phyloP scores from a whole-genome alignment of 2,888 invertebrate species.

The Meiosimyza platycephala region DNA sequence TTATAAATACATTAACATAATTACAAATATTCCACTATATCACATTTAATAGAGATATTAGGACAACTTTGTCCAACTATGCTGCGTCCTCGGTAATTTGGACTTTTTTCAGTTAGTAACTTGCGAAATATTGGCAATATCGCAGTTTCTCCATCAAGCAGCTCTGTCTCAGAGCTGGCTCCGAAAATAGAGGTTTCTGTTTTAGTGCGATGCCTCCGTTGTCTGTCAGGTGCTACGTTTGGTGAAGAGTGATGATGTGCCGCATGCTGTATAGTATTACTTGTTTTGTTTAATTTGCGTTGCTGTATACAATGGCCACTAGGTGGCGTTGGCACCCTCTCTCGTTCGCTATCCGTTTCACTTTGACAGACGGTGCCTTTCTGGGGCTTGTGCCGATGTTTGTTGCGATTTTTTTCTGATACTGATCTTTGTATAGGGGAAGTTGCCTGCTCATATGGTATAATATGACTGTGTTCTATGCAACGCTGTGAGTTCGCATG shows the following conservation, averaged over 20 bases:
- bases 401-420: conserved; percentile 74
- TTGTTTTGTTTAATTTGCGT: conserved; percentile 57
- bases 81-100: conserved; percentile 70
- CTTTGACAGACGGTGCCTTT: conserved; percentile 70
- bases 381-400: conserved; percentile 68
- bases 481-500: conserved; percentile 65
- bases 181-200: conserved; percentile 73
- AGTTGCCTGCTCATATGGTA: conserved; percentile 62
- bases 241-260: conserved; percentile 75
- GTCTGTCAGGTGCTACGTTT: conserved; percentile 71
- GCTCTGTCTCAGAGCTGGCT: conserved; percentile 85
- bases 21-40: conserved; percentile 94
- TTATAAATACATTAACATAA: conserved; percentile 3
- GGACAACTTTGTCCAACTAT: conserved; percentile 85
- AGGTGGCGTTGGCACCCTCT: conserved; percentile 62
- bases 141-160: conserved; percentile 80
- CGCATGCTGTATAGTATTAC: conserved; percentile 61
- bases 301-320: conserved; percentile 59
- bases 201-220: conserved; percentile 57
- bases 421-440: conserved; percentile 74
- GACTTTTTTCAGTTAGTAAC: conserved; percentile 85
- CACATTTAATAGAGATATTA: conserved; percentile 94
- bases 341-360: conserved; percentile 69
- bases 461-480: conserved; percentile 65
- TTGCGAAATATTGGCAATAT: conserved; percentile 93